These are phyloP conservation scores for Phengaris alcon DNA, from an alignment of 2,888 invertebrate genomes.

Conservation along the genomic window DNA sequence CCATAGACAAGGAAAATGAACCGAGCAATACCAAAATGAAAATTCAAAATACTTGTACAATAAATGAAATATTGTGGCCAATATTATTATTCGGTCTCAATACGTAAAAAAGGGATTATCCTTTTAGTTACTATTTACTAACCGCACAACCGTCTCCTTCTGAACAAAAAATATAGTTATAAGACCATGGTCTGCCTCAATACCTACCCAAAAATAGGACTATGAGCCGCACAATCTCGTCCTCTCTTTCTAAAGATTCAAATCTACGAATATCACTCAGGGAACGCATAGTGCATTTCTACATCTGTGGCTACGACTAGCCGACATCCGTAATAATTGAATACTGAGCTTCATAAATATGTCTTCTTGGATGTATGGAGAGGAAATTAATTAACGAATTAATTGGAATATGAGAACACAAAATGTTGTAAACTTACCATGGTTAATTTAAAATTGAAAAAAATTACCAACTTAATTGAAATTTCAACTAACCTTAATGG, in stretches of 20 bases:
- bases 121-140: too few relatives aligned
- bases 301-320: background rate
- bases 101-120: too few relatives aligned
- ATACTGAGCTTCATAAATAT: slow-evolving; percentile 22
- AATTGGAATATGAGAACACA: background rate
- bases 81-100: too few relatives aligned
- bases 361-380: background rate
- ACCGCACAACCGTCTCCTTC: too few relatives aligned
- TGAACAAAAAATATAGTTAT: too few relatives aligned
- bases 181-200: too few relatives aligned
- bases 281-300: background rate
- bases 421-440: background rate
- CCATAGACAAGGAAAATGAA: background rate
- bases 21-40: background rate
- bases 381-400: slow-evolving; percentile 23
- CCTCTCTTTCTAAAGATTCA: too few relatives aligned
- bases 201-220: too few relatives aligned
- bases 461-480: background rate
- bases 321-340: slow-evolving; percentile 14
- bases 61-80: too few relatives aligned
- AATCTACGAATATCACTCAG: background rate
- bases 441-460: slow-evolving; percentile 9
- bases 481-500: background rate
- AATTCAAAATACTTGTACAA: background rate
- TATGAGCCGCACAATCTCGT: too few relatives aligned